Evolutionary conservation across 2,113 vertebrate genomes (phyloP).

Genomic region (Phyllopteryx taeniolatus): DNA sequence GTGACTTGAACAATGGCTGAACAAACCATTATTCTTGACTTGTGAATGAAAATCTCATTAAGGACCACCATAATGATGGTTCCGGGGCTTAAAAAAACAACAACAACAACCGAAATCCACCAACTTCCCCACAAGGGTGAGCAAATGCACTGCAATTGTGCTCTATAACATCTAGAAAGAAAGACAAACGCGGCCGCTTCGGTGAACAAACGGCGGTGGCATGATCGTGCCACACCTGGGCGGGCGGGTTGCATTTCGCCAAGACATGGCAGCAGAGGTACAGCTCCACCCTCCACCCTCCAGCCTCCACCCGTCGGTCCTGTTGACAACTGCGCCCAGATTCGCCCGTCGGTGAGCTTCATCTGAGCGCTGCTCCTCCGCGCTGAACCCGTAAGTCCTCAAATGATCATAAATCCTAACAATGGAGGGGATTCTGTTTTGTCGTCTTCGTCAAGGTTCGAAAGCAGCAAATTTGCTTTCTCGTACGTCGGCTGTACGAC

Average conservation of each 20-base stretch:
- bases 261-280: background rate
- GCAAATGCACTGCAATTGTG: background rate
- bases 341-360: constrained; percentile 5
- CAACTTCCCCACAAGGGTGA: background rate
- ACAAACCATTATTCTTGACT: no score
- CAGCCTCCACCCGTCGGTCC: constrained; percentile 7
- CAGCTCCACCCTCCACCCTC: constrained; percentile 43
- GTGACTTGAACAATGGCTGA: no score
- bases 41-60: no score
- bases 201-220: background rate
- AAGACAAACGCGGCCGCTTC: background rate
- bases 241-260: constrained; percentile 8
- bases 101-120: background rate
- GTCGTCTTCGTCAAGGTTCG: background rate
- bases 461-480: background rate
- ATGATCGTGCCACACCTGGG: constrained; percentile 45
- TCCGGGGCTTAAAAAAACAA: background rate
- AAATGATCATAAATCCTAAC: background rate
- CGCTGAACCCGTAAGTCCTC: constrained; percentile 45
- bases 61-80: background rate
- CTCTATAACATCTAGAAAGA: background rate
- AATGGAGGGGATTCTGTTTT: no score
- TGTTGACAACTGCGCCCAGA: constrained; percentile 15
- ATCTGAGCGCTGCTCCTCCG: constrained; percentile 15
- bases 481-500: background rate